Conservation (phyloP, 2,797 vertebrate species). For the Platalea minor region DNA sequence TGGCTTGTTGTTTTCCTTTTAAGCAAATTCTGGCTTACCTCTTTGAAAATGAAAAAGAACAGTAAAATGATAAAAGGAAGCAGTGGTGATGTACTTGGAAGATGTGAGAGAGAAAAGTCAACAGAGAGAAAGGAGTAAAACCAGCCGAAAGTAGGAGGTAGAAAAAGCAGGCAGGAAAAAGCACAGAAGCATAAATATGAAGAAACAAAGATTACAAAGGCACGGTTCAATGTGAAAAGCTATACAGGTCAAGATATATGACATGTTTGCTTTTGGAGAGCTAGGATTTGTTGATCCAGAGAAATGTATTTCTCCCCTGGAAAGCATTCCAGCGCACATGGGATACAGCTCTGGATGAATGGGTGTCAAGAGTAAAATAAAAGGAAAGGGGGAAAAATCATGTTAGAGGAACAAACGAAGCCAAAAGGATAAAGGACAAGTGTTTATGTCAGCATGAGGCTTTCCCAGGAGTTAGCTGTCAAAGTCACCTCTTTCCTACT, state of each 20-base stretch:
- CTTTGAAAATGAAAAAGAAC: slow-evolving; percentile 8
- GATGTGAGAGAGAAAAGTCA: not conserved
- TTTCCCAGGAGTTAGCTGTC: not conserved
- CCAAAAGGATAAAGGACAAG: not conserved
- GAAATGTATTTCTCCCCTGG: not conserved
- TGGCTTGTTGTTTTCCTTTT: not conserved
- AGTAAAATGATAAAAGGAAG: slow-evolving; percentile 6
- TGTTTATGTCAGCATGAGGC: not conserved
- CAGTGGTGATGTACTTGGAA: not conserved
- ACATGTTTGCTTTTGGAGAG: not conserved
- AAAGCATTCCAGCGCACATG: not conserved
- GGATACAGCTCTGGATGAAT: not conserved
- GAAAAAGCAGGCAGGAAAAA: not conserved
- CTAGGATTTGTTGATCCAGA: not conserved
- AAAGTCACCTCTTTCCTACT: not conserved
- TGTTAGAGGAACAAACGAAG: not conserved
- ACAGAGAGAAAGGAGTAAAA: slow-evolving; percentile 1
- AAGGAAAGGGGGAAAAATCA: not conserved
- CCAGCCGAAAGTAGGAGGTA: not conserved
- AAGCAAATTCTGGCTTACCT: not conserved
- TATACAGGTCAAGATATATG: not conserved
- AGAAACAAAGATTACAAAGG: not conserved
- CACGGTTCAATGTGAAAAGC: not conserved
- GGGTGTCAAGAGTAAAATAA: not conserved
- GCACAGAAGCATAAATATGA: not conserved